Conservation (phyloP, 2,888 invertebrate species). For the Mesoligia furuncula region DNA sequence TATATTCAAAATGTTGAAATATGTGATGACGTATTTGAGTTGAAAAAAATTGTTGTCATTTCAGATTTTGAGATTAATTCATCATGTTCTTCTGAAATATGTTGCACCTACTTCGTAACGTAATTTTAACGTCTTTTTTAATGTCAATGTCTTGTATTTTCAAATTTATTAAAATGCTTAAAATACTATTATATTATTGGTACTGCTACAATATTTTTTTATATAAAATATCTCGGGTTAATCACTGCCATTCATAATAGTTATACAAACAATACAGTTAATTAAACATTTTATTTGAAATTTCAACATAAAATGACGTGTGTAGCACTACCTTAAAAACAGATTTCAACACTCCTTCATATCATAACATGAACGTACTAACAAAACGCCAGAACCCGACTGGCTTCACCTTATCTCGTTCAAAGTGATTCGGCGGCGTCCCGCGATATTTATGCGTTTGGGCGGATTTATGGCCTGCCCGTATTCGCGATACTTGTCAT, state of each 20-base stretch:
- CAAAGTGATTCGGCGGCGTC: conserved; percentile 78
- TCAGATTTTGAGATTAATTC: conserved; percentile 45
- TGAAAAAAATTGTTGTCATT: conserved; percentile 49
- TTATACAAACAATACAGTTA: background rate
- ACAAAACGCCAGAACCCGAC: conserved; percentile 64
- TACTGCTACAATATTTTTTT: background rate
- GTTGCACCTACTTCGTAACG: background rate
- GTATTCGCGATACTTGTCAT: conserved; percentile 54
- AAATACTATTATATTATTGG: background rate
- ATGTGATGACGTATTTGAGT: conserved; percentile 59
- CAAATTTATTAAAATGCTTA: background rate
- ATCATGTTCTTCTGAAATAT: conserved; percentile 30
- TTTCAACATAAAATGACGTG: background rate
- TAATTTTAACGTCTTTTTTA: conserved; percentile 1
- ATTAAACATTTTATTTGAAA: background rate
- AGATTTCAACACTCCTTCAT: background rate
- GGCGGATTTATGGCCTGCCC: conserved; percentile 73
- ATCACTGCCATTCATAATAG: background rate
- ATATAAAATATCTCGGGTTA: background rate
- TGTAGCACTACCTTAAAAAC: background rate
- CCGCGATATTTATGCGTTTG: conserved; percentile 77
- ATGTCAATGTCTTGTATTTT: conserved; percentile 10
- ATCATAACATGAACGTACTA: conserved; percentile 52
- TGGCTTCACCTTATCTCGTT: conserved; percentile 79
- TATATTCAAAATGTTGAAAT: conserved; percentile 60